These are phyloP conservation scores for Phaenicophaeus curvirostris DNA, from an alignment of 2,797 vertebrate species.

Conservation along the genomic window DNA sequence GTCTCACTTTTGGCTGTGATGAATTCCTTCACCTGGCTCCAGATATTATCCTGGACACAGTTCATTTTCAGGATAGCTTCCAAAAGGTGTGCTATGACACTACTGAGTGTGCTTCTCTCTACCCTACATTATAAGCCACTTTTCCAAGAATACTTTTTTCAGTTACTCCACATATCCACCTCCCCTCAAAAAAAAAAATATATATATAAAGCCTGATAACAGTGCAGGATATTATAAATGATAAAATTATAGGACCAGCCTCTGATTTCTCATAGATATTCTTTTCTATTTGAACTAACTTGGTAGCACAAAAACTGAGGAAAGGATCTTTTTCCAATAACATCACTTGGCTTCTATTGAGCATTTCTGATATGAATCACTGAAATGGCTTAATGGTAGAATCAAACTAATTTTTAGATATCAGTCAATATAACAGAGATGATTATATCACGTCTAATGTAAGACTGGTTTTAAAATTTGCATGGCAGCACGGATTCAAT, in stretches of 20 bases:
- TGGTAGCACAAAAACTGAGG: background rate
- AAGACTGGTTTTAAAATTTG: constrained; percentile 3
- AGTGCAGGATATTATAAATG: background rate
- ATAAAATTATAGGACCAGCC: background rate
- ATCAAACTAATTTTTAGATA: background rate
- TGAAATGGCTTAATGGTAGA: constrained; percentile 4
- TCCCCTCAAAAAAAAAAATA: too few relatives aligned
- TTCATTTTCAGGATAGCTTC: background rate
- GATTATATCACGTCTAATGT: background rate
- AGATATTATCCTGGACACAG: background rate
- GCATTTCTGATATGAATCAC: background rate
- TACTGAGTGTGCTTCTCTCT: background rate
- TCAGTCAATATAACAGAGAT: background rate
- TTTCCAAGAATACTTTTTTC: background rate
- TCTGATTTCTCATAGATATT: background rate
- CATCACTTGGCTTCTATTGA: background rate
- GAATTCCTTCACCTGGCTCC: background rate
- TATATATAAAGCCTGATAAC: background rate
- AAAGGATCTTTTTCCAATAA: background rate
- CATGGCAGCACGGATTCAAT: background rate
- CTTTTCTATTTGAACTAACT: background rate
- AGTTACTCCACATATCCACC: background rate
- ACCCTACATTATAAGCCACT: background rate
- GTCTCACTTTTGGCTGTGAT: background rate
- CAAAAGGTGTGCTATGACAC: background rate